Conservation (phyloP, 2,113 vertebrate species). For the Numenius arquata region DNA sequence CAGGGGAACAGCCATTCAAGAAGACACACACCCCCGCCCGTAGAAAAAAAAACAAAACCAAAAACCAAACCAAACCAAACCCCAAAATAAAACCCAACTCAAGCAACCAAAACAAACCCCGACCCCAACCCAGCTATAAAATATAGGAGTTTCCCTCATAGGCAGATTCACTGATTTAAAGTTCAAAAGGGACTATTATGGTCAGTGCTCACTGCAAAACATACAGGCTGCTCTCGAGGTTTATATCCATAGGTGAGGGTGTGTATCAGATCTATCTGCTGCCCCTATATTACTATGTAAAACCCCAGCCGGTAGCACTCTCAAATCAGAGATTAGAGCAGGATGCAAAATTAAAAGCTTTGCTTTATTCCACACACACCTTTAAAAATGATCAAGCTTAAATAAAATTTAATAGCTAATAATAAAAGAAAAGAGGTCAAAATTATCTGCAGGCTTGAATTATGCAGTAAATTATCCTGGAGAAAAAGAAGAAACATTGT, state of each 20-base stretch:
- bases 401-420: constrained; percentile 6
- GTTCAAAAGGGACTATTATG: neutral
- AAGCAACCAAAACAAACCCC: neutral
- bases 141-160: neutral
- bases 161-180: neutral
- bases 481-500: neutral
- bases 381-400: constrained; percentile 3
- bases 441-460: constrained; percentile 25
- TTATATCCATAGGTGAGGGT: neutral
- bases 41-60: neutral
- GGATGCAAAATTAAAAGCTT: constrained; percentile 15
- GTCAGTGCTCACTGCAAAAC: neutral
- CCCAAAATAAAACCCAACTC: neutral
- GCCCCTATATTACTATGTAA: neutral
- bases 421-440: constrained; percentile 26
- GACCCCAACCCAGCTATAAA: neutral
- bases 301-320: neutral
- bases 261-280: neutral
- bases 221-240: neutral
- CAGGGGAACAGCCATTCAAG: neutral
- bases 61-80: neutral
- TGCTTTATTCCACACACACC: neutral
- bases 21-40: neutral
- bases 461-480: neutral
- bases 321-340: constrained; percentile 1